Conservation (phyloP, 2,797 vertebrate species). For the Scyliorhinus canicula region DNA sequence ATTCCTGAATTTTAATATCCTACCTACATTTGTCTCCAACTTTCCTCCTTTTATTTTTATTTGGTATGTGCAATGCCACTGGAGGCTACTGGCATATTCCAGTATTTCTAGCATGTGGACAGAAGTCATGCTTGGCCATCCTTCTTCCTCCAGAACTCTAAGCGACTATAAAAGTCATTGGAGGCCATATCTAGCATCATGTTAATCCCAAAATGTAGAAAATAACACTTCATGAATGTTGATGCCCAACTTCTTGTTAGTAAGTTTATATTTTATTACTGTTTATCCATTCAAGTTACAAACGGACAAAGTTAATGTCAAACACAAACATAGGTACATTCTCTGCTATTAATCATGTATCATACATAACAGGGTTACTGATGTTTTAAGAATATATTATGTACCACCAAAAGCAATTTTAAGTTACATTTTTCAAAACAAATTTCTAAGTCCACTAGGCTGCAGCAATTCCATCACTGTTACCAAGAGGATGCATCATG, state of each 20-base stretch:
- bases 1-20: not conserved
- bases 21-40: not conserved
- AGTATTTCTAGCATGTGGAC: not conserved
- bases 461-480: not conserved
- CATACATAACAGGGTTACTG: not conserved
- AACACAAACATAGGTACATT: not conserved
- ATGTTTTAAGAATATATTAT: not conserved
- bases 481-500: conserved; percentile 44
- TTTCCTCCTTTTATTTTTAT: not conserved
- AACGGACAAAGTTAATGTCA: not conserved
- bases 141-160: not conserved
- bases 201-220: not conserved
- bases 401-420: not conserved
- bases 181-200: not conserved
- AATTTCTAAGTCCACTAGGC: not conserved
- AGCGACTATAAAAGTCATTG: not conserved
- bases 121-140: not conserved
- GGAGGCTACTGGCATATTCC: not conserved
- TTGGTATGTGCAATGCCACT: not conserved
- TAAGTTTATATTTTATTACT: not conserved
- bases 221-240: not conserved
- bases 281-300: not conserved
- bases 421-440: not conserved
- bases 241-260: not conserved
- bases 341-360: not conserved